Base-by-base conservation (phyloP, 2,888 invertebrate species). In the Perizoma affinitatum region DNA sequence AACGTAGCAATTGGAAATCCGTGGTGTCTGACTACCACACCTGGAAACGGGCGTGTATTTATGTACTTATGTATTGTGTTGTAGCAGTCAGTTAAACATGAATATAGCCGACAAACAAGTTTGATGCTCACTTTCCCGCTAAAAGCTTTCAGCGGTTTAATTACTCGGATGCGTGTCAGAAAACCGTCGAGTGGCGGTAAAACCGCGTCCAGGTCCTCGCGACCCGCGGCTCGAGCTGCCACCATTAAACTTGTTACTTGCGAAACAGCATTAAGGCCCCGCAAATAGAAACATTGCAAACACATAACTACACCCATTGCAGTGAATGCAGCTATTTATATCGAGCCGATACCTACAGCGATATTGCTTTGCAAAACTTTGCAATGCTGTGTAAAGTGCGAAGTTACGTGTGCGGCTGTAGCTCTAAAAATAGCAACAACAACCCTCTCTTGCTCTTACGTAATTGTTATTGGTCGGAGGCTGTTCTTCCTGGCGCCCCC, bases 381-480 rank as follows among this genome's bases (percentile, higher is more conserved):
- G 74, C 75, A 77, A 72, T 73, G 70, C 73, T 75, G 73, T 65
- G 70, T 76, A 72, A 72, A 70, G 70, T 75, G 73, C 66, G 71
- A 75, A 79, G 82, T 84, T 82, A 82, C 77, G 77, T 76, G 71
- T 75, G 78, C 65, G 63, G 57, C 60, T 60, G 43, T 48, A 47
- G 58, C 54, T 79, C 87, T 87, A 88, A 86, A 90, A 89, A 91
- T 91, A 91, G 87, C 82, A 78, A 65, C 84, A 81, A 86, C 89
- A 63, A 63, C 63, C 58, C 63, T 89, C 89, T 80, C 80, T 78
- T 76, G 77, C 81, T 60, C 52, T 85, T 89, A 88, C 80, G 81
- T 89, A 90, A 89, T 88, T 87, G 78, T 85, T 85, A 83, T 86
- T 79, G 86, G 84, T 80, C 69, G 87, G 89, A 87, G 89, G 88